These are phyloP conservation scores for Drosophila prosaltans DNA, from an alignment of 1,140 invertebrate species.

Conservation along the genomic window DNA sequence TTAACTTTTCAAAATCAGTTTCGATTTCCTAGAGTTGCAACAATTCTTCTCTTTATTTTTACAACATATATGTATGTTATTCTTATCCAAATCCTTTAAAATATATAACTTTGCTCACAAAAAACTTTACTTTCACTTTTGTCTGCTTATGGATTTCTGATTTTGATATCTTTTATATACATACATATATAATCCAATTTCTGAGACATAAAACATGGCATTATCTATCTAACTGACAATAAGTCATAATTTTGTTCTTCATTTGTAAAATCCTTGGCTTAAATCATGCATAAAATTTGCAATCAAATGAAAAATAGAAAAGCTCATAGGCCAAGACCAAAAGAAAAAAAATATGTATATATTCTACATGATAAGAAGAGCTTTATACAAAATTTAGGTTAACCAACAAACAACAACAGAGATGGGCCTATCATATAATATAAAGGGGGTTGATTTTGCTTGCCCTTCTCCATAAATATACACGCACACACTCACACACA, in stretches of 20 bases:
- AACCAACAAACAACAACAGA: conserved; percentile 34
- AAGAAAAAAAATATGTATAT: conserved; percentile 37
- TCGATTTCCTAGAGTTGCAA: too few relatives aligned
- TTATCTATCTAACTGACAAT: conserved; percentile 15
- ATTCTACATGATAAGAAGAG: conserved; percentile 26
- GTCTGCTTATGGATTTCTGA: background rate
- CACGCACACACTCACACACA: background rate
- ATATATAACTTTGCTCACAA: too few relatives aligned
- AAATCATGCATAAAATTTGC: conserved; percentile 66
- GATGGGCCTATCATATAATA: conserved; percentile 39
- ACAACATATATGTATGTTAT: too few relatives aligned
- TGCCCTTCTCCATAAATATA: background rate
- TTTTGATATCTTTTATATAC: background rate
- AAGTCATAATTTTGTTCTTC: conserved; percentile 14
- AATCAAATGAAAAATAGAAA: conserved; percentile 76
- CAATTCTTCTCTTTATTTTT: too few relatives aligned
- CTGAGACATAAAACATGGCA: background rate
- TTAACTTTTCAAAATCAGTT: too few relatives aligned
- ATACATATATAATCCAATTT: background rate
- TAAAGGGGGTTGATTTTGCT: conserved; percentile 35
- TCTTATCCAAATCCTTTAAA: too few relatives aligned
- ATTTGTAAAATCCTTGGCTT: conserved; percentile 18
- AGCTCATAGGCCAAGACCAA: conserved; percentile 62
- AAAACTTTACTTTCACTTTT: background rate
- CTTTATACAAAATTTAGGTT: conserved; percentile 49